Evolutionary conservation across 2,797 vertebrate genomes (phyloP).

Genomic region (Spinus olivaceus): DNA sequence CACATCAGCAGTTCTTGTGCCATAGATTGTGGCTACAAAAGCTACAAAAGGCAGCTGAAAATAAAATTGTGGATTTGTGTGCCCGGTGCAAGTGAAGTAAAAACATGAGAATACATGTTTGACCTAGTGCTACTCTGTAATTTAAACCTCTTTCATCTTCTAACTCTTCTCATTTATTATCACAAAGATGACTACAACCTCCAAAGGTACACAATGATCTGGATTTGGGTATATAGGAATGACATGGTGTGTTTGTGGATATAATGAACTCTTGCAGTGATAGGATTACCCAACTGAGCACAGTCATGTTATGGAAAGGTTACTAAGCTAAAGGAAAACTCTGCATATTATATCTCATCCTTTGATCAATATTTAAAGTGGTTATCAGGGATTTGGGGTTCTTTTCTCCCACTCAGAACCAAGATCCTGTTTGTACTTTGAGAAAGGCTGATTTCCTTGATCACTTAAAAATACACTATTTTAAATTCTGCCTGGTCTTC

Average conservation of each 20-base stretch:
- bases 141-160: neutral
- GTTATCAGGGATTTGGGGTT: rapidly evolving
- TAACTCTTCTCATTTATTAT: neutral
- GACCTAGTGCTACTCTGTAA: neutral
- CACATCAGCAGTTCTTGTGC: neutral
- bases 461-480: neutral
- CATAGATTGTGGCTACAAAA: neutral
- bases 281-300: neutral
- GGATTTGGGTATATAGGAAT: neutral
- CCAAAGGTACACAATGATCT: neutral
- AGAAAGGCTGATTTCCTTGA: neutral
- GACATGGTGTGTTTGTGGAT: neutral
- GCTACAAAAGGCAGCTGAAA: neutral
- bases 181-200: neutral
- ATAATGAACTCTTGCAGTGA: neutral
- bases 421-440: neutral
- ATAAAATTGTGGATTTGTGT: neutral
- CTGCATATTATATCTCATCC: neutral
- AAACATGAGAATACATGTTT: neutral
- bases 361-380: neutral
- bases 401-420: neutral
- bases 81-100: neutral
- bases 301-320: neutral
- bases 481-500: neutral
- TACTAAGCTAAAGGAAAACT: neutral